phyloP scores from a whole-genome alignment of 2,888 invertebrate genomes.

The Cheilosia variabilis region DNA sequence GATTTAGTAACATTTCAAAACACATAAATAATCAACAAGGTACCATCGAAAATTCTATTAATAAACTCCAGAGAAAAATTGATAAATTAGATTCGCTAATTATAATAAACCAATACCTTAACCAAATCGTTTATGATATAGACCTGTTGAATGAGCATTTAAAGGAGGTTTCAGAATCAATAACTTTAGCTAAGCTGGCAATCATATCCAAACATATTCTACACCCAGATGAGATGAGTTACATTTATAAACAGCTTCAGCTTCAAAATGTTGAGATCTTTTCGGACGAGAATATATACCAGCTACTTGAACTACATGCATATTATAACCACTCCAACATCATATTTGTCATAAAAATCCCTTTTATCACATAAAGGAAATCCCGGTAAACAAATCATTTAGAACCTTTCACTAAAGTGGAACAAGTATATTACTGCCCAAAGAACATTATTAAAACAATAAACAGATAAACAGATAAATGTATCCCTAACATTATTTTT shows the following conservation, averaged over 20 bases:
- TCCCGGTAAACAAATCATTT: background rate
- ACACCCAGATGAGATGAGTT: too few relatives aligned
- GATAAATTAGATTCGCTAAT: background rate
- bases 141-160: background rate
- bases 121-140: background rate
- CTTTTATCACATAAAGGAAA: conserved; percentile 5
- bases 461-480: background rate
- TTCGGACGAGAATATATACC: background rate
- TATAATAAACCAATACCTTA: conserved; percentile 2
- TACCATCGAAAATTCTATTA: background rate
- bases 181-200: too few relatives aligned
- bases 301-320: background rate
- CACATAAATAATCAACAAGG: background rate
- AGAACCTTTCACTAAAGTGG: background rate
- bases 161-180: too few relatives aligned
- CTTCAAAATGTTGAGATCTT: background rate
- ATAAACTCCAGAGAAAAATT: background rate
- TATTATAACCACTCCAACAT: background rate
- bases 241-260: too few relatives aligned
- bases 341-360: background rate
- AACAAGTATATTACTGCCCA: background rate
- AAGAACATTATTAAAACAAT: background rate
- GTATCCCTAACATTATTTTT: background rate
- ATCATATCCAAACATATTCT: too few relatives aligned
- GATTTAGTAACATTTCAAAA: background rate